A percentile compares a stretch with the other conserved stretches of the same genome.
phyloP scores from a whole-genome alignment of 2,797 vertebrate species.

The Dendrocincla tyrannina region DNA sequence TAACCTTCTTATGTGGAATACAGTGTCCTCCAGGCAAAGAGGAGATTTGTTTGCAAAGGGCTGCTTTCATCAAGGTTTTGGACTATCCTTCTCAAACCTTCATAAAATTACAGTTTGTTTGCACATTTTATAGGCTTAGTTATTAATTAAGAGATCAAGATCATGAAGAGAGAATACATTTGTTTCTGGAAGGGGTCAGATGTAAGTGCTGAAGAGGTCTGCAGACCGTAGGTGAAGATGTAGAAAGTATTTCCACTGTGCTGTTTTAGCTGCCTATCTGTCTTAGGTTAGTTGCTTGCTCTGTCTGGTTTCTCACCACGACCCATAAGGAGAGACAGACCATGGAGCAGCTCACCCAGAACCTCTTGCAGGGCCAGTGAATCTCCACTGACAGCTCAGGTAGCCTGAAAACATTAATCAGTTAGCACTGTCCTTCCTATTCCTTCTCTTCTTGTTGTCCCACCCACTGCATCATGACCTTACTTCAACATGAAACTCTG shows the following conservation, averaged over 20 bases:
- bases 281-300: background rate
- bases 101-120: background rate
- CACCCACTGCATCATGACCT: fast-evolving
- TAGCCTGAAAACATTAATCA: background rate
- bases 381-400: background rate
- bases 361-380: background rate
- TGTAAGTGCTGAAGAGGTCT: background rate
- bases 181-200: background rate
- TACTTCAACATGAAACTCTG: background rate
- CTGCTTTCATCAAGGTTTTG: background rate
- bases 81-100: background rate
- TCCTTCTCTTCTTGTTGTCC: background rate
- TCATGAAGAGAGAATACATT: background rate
- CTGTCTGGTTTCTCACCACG: background rate
- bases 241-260: background rate
- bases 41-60: background rate
- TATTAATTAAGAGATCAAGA: background rate
- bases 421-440: background rate
- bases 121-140: background rate
- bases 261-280: background rate
- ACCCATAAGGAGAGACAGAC: background rate
- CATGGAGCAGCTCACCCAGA: fast-evolving
- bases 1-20: background rate
- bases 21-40: background rate
- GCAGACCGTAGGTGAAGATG: background rate